Evolutionary conservation across 1,140 invertebrate genomes (phyloP), one percentile per base, ranked within the genome.

Genomic region (Papilio polyxenes): DNA sequence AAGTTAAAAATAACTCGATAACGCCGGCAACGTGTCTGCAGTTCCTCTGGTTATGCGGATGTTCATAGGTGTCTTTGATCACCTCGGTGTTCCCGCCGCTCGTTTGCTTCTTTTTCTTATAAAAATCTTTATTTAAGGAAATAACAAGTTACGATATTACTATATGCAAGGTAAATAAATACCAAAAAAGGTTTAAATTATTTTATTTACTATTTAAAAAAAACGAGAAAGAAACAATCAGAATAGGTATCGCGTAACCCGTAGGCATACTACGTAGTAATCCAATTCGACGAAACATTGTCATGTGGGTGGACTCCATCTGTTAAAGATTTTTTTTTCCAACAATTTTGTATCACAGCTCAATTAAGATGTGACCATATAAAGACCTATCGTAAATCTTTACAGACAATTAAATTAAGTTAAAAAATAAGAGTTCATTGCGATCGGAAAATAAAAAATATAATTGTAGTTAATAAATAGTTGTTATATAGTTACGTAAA

Each of bases 301-400:
- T 15, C 20, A 23, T 15, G 62, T 65, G 62, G 62, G 62, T 23
- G 62, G 31, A 31, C 9, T 65, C 4, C 62, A 65, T 31, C 23
- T 65, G 62, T 65, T 65, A 65, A 59, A 17, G 11, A 31, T 31
- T 17, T 65, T n/a, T 65, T 65, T 65, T 65, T 37, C 23, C 62
- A 65, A 65, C 62, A 65, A 65, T 65, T 65, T 15, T 65, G 62
- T 65, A 65, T 31, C 62, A 65, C 62, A 65, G 62, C 62, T 65
- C 62, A 65, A 65, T 65, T 65, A 65, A 65, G 62, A 31, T 65
- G 62, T 65, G 20, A 65, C 62, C 62, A 65, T 65, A 65, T 65
- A 65, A 23, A 65, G 62, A 65, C 20, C 62, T 65, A 31, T 65
- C 62, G 23, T 65, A 65, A 65, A 65, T 65, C 62, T 65, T 31